phyloP scores from a whole-genome alignment of 2,113 vertebrate species.

The Alethe castanea region DNA sequence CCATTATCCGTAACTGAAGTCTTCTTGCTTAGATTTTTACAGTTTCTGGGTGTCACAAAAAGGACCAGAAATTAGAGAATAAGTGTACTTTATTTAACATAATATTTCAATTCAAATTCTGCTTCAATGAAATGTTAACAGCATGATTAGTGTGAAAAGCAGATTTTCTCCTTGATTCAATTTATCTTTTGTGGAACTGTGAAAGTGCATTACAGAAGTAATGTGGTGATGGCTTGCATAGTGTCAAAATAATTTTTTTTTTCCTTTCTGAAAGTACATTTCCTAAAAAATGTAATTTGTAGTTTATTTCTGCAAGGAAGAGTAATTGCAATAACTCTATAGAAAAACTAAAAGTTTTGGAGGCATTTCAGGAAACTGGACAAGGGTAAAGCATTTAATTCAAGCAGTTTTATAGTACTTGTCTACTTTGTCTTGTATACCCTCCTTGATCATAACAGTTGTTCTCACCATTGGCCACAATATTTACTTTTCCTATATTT shows the following conservation, averaged over 20 bases:
- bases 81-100: not conserved
- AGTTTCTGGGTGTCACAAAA: not conserved
- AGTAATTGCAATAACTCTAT: not conserved
- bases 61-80: not conserved
- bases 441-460: not conserved
- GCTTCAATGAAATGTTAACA: not conserved
- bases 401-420: not conserved
- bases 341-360: not conserved
- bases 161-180: not conserved
- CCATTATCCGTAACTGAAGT: not conserved
- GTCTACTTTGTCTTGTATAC: not conserved
- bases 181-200: not conserved
- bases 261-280: not conserved
- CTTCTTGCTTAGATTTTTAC: not conserved
- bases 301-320: not conserved
- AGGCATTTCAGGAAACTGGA: not conserved
- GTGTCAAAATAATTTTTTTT: rapidly evolving
- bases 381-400: not conserved
- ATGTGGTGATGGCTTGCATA: not conserved
- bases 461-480: not conserved
- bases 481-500: not conserved
- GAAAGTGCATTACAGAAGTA: not conserved
- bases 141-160: not conserved
- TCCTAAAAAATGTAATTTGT: not conserved
- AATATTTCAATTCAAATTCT: not conserved